Percentiles rank a stretch among this genome's conserved stretches.
phyloP scores from a whole-genome alignment of 2,113 vertebrate genomes.

The Tor tambroides region DNA sequence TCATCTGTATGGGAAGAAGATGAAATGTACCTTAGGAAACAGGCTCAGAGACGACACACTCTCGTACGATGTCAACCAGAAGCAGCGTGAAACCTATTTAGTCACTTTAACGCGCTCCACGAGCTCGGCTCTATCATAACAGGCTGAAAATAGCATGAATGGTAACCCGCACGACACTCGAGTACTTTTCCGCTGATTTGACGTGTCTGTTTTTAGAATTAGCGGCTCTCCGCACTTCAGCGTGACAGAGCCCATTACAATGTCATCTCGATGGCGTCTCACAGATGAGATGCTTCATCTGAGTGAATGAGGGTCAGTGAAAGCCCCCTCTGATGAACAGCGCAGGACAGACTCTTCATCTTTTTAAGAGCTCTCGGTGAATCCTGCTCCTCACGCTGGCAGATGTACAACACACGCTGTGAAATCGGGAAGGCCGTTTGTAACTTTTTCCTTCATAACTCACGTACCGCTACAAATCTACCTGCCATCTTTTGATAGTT shows the following conservation, averaged over 20 bases:
- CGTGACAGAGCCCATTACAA: conserved; percentile 16
- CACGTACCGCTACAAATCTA: neutral
- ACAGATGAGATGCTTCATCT: conserved; percentile 26
- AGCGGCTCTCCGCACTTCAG: conserved; percentile 8
- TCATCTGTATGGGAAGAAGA: conserved; percentile 46
- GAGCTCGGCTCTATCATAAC: conserved; percentile 20
- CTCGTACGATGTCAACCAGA: neutral
- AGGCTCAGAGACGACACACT: neutral
- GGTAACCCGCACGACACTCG: conserved; percentile 3
- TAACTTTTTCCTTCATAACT: neutral
- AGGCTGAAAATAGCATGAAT: conserved; percentile 35
- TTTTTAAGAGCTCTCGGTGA: conserved; percentile 9
- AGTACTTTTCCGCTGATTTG: conserved; percentile 27
- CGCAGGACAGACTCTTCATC: conserved; percentile 28
- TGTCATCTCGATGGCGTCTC: conserved; percentile 23
- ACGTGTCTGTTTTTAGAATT: conserved; percentile 43
- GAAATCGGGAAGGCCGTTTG: neutral
- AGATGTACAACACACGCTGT: neutral
- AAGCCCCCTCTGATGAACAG: conserved; percentile 18
- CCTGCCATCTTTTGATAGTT: neutral
- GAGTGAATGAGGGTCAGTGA: conserved; percentile 35
- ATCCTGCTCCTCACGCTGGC: neutral
- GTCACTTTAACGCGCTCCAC: conserved; percentile 6
- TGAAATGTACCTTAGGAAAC: neutral
- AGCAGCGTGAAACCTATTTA: conserved; percentile 14